Percentiles rank a stretch among this genome's conserved stretches.
Evolutionary conservation across 2,888 invertebrate genomes (phyloP).

Genomic region (Ormyrus thymus): DNA sequence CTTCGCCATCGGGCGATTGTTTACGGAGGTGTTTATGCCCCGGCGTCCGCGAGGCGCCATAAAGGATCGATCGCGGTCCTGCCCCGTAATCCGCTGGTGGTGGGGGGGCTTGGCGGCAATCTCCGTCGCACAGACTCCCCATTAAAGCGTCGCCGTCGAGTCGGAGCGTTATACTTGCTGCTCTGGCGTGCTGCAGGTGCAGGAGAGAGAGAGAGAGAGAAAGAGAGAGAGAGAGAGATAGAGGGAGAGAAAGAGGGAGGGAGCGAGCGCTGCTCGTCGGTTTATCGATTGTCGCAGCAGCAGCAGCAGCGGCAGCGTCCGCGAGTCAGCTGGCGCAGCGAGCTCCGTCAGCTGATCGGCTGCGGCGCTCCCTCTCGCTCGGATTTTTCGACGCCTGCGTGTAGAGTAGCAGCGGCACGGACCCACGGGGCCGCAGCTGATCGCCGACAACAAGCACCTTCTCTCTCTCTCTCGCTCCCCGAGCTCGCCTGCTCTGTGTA

Average conservation of each 20-base stretch:
- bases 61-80: constrained; percentile 59
- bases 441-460: background rate
- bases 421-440: too few species aligned
- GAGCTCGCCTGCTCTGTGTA: background rate
- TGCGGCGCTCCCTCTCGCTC: background rate
- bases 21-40: too few species aligned
- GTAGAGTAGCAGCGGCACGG: too few species aligned
- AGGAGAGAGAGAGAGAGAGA: constrained; percentile 61
- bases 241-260: constrained; percentile 63
- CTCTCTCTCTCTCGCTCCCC: background rate
- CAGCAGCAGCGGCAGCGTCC: background rate
- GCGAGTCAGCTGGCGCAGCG: constrained; percentile 44
- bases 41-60: constrained; percentile 62
- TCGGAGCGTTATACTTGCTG: constrained; percentile 1
- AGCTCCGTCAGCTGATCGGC: constrained; percentile 48
- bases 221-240: constrained; percentile 55
- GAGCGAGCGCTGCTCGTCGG: constrained; percentile 54
- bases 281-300: constrained; percentile 59
- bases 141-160: constrained; percentile 43
- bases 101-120: constrained; percentile 32
- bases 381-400: too few species aligned
- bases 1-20: too few species aligned
- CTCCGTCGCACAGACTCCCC: constrained; percentile 34
- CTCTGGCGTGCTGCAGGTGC: constrained; percentile 20
- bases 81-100: constrained; percentile 44